Evolutionary conservation across 2,113 vertebrate genomes (phyloP).

Genomic region (Cavia porcellus): DNA sequence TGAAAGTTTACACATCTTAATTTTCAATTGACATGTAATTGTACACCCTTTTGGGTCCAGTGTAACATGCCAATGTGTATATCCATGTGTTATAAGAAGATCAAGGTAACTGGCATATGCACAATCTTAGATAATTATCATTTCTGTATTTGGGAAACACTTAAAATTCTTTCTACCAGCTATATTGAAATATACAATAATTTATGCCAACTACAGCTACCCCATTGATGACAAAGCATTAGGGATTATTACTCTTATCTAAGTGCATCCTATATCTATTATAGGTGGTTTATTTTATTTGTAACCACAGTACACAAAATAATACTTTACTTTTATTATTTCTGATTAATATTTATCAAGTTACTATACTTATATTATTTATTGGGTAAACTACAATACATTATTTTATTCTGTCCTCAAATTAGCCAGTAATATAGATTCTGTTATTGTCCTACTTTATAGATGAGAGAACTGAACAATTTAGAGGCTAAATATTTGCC

Average conservation of each 20-base stretch:
- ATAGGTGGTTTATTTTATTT: conserved; percentile 9
- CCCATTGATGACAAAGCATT: background rate
- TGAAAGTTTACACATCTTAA: background rate
- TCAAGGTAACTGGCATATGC: background rate
- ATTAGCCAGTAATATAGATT: background rate
- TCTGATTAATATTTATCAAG: conserved; percentile 20
- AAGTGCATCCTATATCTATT: background rate
- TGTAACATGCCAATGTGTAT: background rate
- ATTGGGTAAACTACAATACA: background rate
- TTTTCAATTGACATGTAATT: background rate
- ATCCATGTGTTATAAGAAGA: background rate
- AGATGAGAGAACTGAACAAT: background rate
- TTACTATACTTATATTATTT: background rate
- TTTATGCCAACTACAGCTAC: background rate
- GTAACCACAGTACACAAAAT: background rate
- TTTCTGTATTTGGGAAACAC: background rate
- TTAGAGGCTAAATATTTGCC: background rate
- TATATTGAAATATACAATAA: background rate
- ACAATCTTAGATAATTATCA: too few species aligned
- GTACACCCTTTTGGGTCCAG: background rate
- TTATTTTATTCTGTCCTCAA: background rate
- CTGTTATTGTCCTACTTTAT: background rate
- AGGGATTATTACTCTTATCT: background rate
- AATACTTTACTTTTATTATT: conserved; percentile 7
- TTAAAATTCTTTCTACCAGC: background rate